Base-by-base conservation (phyloP, 2,797 vertebrate genomes). In the Alauda arvensis region DNA sequence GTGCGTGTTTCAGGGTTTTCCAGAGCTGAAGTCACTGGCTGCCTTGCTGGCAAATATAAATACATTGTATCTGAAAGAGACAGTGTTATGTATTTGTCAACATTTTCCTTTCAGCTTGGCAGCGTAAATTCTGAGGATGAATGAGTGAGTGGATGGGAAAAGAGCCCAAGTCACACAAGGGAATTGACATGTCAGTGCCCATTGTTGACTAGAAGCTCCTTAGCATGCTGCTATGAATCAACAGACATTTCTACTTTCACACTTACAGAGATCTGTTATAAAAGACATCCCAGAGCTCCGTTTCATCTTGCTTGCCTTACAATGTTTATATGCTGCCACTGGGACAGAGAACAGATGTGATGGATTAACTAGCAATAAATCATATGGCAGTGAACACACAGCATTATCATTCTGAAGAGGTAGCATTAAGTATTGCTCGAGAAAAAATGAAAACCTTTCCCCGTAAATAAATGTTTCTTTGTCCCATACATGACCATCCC, bases 361-460 rank as follows among this genome's bases (percentile, higher is more conserved):
- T 93, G 82, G 94, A 95, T 95, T 94, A 95, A 91, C 91, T 89
- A 91, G 81, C 66, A 93, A 94, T 94, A 91, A 93, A 93, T 94
- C 94, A 95, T 82, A 90, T 46, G 59, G 67, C 82, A 91, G 82
- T 65, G 72, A 94, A 88, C 87, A 82, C 63, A 82, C 34, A 72
- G 46, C 68, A 77, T 82, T 90, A 88, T 91, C 87, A 94, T 90
- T 91, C 87, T 66, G 77, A 91, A 76, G 63, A 83, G 76, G 61
- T n/a, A 88, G 84, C 29, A 51, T 57, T 72, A 88, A 85, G 70
- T 69, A 77, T 76, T 83, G 59, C 66, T 34, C 49, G 78, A 69
- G 29, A 85, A 94, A 83, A 82, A 62, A 37, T 28, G 42, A 49
- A 21, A 62, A 75, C 8, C n/a, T 89, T 77, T 69, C n/a, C 31